Percentiles rank a stretch among this genome's conserved stretches.
These are phyloP conservation scores for Caenorhabditis latens DNA, from an alignment of 1,140 invertebrate genomes.

Conservation along the genomic window DNA sequence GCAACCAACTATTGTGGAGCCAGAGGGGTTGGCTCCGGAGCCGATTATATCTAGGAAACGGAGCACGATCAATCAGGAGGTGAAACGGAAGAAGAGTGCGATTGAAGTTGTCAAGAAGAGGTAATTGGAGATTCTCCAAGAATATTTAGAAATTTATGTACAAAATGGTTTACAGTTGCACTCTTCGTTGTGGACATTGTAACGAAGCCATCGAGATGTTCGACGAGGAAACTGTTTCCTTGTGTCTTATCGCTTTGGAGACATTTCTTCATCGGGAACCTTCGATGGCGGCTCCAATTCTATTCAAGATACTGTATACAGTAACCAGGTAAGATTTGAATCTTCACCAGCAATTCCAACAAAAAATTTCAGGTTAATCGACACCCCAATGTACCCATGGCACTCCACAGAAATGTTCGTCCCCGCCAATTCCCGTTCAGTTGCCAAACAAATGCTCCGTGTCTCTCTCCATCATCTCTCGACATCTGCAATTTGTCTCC, in stretches of 20 bases:
- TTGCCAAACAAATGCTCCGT: slow-evolving; percentile 94
- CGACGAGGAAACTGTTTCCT: slow-evolving; percentile 93
- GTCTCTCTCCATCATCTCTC: slow-evolving; percentile 90
- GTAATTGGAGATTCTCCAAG: neutral
- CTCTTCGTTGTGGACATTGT: slow-evolving; percentile 56
- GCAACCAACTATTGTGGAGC: slow-evolving; percentile 52
- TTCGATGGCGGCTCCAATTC: slow-evolving; percentile 88
- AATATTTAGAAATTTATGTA: too few species aligned
- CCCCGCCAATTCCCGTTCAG: slow-evolving; percentile 89
- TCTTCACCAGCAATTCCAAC: too few species aligned
- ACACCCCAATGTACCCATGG: slow-evolving; percentile 83
- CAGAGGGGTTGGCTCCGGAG: neutral
- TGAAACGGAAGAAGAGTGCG: slow-evolving; percentile 42
- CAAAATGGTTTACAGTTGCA: slow-evolving; percentile 49
- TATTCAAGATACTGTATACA: slow-evolving; percentile 88
- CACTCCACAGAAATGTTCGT: slow-evolving; percentile 84
- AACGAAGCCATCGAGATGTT: slow-evolving; percentile 86
- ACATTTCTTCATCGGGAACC: slow-evolving; percentile 97
- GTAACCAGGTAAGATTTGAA: slow-evolving; percentile 85
- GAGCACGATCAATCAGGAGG: neutral
- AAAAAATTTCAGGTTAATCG: slow-evolving; percentile 74
- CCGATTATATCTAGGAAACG: slow-evolving; percentile 10
- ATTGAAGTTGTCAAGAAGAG: slow-evolving; percentile 43
- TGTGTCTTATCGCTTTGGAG: slow-evolving; percentile 91
- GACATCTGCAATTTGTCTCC: slow-evolving; percentile 87